Base-by-base conservation (phyloP, 2,888 invertebrate genomes). In the Merodon equestris region DNA sequence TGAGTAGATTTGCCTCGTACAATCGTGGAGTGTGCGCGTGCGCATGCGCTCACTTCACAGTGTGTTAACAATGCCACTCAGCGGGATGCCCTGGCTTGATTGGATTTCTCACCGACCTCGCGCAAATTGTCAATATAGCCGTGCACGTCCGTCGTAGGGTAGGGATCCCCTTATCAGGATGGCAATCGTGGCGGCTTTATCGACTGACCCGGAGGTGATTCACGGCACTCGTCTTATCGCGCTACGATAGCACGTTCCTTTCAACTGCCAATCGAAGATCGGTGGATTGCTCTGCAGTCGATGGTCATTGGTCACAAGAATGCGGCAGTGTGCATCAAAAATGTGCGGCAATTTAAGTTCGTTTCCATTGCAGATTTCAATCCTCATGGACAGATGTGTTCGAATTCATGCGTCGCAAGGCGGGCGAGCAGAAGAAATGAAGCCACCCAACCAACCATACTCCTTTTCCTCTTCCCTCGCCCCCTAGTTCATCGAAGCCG, bases 191-290 rank as follows among this genome's bases (percentile, higher is more conserved):
- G 73, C 68, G 68, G 63, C 68, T 79, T 74, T 79, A 79, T 79
- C 79, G 79, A 54, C 64, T 79, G 79, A 79, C 79, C 74, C 79
- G 64, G 15, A 63, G 79, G 79, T 79, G 79, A 79, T 74, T 74
- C 79, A 74, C 64, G 64, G 79, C 79, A 79, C 79, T 79, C 74
- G 68, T 68, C 79, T 79, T 70, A 74, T 74, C 68, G 54, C 38
- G 15, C 14, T 15, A 27, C 50, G 66, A 72, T 72, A 71, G 48
- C 47, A 34, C 14, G 36, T 50, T 36, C 27, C 27, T 7, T 27
- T 7, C 3, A 27, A 27, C 7, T 27, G 27, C 7, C 27, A 27
- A 27, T 27, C 7, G 27, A 27, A 42, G 36, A 4, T 19, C 44
- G 12, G 34, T n/a, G 45, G 58, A 48, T 44, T n/a, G n/a, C 5